Conservation (phyloP, 1,140 invertebrate species). For the Parasteatoda tepidariorum region DNA sequence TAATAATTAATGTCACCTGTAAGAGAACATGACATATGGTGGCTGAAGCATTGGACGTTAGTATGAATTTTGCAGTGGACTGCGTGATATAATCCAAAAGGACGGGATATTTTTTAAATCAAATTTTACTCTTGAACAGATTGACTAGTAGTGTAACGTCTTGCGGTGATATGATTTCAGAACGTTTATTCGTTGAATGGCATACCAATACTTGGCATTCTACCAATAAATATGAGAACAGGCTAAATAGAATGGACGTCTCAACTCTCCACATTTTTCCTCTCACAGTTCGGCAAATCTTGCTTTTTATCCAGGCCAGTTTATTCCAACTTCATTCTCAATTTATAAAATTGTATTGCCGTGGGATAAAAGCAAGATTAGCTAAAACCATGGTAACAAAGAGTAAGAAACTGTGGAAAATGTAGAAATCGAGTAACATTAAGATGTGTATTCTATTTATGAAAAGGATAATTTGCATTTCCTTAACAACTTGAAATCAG, state of each 20-base stretch:
- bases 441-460: too few relatives aligned
- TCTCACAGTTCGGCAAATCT: background rate
- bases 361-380: background rate
- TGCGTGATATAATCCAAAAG: conserved; percentile 20
- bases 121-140: background rate
- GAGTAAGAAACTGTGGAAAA: too few relatives aligned
- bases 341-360: background rate
- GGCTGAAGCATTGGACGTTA: conserved; percentile 29
- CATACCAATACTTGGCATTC: background rate
- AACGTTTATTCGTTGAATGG: conserved; percentile 30
- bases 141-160: conserved; percentile 18
- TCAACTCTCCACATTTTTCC: background rate
- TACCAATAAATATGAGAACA: background rate
- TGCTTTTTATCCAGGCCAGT: background rate
- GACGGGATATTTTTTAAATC: conserved; percentile 32
- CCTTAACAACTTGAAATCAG: too few relatives aligned
- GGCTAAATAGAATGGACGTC: background rate
- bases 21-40: background rate
- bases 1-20: background rate
- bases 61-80: conserved; percentile 12
- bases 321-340: background rate
- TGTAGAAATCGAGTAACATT: too few relatives aligned
- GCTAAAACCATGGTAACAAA: too few relatives aligned
- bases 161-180: conserved; percentile 29
- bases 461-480: too few relatives aligned